A percentile compares a stretch with the other conserved stretches of the same genome.
Conservation (phyloP, 1,140 invertebrate species). For the Drosophila oshimai region DNA sequence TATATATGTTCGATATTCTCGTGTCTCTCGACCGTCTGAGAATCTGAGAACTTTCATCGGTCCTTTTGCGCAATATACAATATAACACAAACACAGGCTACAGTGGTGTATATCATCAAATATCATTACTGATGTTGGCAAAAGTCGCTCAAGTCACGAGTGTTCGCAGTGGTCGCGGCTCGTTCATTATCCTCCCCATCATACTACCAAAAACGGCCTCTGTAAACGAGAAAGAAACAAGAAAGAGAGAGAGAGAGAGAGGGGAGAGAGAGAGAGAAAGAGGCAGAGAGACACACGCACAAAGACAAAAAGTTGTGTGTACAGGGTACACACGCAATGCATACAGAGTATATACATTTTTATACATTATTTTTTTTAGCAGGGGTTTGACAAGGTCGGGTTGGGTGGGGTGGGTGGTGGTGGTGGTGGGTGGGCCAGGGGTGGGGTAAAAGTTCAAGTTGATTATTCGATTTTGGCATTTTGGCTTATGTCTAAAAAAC, state of each 20-base stretch:
- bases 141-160: constrained; percentile 74
- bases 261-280: constrained; percentile 60
- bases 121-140: constrained; percentile 35
- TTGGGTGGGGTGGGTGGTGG: constrained; percentile 7
- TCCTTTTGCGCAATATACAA: constrained; percentile 55
- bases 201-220: constrained; percentile 83
- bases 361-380: constrained; percentile 46
- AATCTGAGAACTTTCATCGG: constrained; percentile 42
- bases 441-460: constrained; percentile 70
- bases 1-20: constrained; percentile 51
- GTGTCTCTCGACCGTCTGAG: constrained; percentile 55
- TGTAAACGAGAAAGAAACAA: constrained; percentile 80
- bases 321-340: constrained; percentile 14
- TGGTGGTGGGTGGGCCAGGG: constrained; percentile 28
- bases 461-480: constrained; percentile 76
- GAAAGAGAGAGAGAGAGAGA: constrained; percentile 54
- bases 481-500: constrained; percentile 61
- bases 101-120: constrained; percentile 5
- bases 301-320: constrained; percentile 51
- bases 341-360: constrained; percentile 19
- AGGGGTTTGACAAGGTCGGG: constrained; percentile 35
- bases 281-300: constrained; percentile 67
- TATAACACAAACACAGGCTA: constrained; percentile 9
- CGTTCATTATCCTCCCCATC: constrained; percentile 82
- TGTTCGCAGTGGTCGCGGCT: constrained; percentile 60